Base-by-base conservation (phyloP, 64 coral and sea anemone species). In the Dendronephthya gigantea region DNA sequence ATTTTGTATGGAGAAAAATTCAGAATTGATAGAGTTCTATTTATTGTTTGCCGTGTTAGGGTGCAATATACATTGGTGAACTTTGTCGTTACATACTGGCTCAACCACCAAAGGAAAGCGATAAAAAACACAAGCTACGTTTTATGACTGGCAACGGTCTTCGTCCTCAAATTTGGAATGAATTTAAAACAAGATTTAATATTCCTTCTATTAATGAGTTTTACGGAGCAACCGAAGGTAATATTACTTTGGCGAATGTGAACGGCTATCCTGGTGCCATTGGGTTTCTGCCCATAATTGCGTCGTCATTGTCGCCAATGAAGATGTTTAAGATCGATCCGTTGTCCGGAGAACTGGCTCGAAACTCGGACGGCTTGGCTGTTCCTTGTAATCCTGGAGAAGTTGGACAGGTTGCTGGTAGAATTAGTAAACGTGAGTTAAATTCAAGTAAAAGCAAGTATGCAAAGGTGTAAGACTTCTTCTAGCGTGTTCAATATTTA, bases 81-180 rank as follows among this genome's bases (percentile, higher is more conserved):
- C n/a, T 97, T 6, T 97, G 94, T 50, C 92, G 94, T 50, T 97
- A 97, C 79, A 89, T 97, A 49, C 85, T 97, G 7, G 87, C 89
- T 2, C 94, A 97, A 88, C 94, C 94, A 4, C 86, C 85, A 38
- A 84, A 89, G 31, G 81, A 89, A 17, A 81, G 87, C 68, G 94
- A 97, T 55, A 87, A 70, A 2, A 49, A 89, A 38, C 91, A 93
- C 49, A 39, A 83, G 1, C 19, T 97, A 34, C 91, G 92, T 81
- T 65, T 97, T 4, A 92, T 92, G 8, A 68, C 68, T 1, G 94
- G 94, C 2, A 97, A 97, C 48, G 94, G 94, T 7, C 89, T 97
- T 16, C 87, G 92, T 22, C 91, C 91, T 37, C 85, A 97, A 66
- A 97, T 97, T 31, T 97, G 94, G 94, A 81, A 85, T 43, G 92